Base-by-base conservation (phyloP, 2,888 invertebrate species). In the Diploptera punctata region DNA sequence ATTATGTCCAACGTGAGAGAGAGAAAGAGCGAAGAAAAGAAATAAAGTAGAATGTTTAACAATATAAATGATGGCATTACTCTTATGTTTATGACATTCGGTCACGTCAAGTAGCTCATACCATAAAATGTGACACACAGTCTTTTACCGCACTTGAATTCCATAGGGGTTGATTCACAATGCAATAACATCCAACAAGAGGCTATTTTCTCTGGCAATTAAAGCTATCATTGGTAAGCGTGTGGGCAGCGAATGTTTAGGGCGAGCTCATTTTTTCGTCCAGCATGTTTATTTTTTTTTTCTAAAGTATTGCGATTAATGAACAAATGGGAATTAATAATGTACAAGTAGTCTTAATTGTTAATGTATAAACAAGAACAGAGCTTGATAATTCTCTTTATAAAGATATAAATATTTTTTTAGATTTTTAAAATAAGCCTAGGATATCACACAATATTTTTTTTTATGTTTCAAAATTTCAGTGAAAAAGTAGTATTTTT, bases 1-100 rank as follows among this genome's bases (percentile, higher is more conserved):
- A 65, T 47, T 65, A 26, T 65, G 43, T 71, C 49, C 60, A 38
- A 60, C 26, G 43, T 29, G 31, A n/a, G 31, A 16, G 57, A 57
- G 47, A 47, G n/a, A 47, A n/a, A 47, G 47, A 47, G 38, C 52
- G 13, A 38, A 13, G 7, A 38, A 38, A 47, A 47, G 47, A 47
- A 1, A 33, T 33, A 29, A 16, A 24, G 29, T 24, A 29, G 57
- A 57, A 57, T 57, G 57, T 57, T 57, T 57, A 57, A 57, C 57
- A 57, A 57, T 29, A 57, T 57, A 16, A 57, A 57, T 57, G 57
- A 57, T 57, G 31, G 57, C 29, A 29, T 57, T 57, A 29, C 57
- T 29, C 57, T 57, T n/a, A n/a, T 57, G 57, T 57, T 57, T 57
- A 57, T 57, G 57, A 57, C 57, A 29, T 2, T 31, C n/a, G 29